Conservation (phyloP, 2,888 invertebrate genomes). For the Apamea crenata region DNA sequence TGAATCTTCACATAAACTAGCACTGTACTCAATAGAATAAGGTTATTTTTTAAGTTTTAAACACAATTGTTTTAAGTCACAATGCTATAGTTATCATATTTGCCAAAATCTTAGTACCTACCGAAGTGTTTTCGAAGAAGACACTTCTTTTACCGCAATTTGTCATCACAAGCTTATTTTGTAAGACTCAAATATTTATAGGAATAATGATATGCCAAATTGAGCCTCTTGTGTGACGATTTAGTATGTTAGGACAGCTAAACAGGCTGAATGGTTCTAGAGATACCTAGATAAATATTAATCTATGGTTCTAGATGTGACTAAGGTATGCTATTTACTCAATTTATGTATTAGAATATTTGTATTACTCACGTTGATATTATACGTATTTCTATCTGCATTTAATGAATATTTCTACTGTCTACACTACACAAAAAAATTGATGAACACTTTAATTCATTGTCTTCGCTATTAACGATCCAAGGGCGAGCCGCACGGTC, state of each 20-base stretch:
- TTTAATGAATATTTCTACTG: conserved; percentile 26
- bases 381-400: conserved; percentile 47
- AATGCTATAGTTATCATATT: conserved; percentile 28
- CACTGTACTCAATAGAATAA: conserved; percentile 7
- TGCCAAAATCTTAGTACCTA: conserved; percentile 50
- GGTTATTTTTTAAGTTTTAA: conserved; percentile 2
- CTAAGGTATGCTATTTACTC: conserved; percentile 27
- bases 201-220: conserved; percentile 40
- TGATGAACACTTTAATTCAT: conserved; percentile 11
- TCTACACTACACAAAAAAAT: conserved; percentile 21
- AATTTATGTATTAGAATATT: conserved; percentile 31
- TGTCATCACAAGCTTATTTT: conserved; percentile 28
- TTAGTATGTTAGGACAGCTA: conserved; percentile 26
- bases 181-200: conserved; percentile 34
- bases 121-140: conserved; percentile 29
- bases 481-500: neutral
- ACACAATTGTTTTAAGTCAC: conserved; percentile 12
- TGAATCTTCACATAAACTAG: conserved; percentile 24
- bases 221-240: conserved; percentile 28
- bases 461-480: conserved; percentile 8
- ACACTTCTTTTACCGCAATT: conserved; percentile 26
- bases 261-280: conserved; percentile 26
- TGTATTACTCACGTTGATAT: conserved; percentile 34
- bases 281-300: conserved; percentile 12
- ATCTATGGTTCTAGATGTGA: conserved; percentile 12